Conservation (phyloP, 1,140 invertebrate species). For the Arctopsyche grandis region DNA sequence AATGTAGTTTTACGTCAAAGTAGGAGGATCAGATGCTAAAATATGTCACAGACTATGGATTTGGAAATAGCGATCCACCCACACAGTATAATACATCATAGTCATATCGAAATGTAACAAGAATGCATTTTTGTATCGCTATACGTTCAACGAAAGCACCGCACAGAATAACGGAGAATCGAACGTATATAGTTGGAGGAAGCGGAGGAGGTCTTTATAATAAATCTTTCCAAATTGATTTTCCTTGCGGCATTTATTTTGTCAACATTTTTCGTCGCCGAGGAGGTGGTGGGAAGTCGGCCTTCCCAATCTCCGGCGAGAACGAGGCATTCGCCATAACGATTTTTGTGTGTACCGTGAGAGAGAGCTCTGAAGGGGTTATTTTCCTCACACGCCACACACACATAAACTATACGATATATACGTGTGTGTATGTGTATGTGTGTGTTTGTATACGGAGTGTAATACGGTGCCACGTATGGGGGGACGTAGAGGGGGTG, state of each 20-base stretch:
- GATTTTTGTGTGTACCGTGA: constrained; percentile 23
- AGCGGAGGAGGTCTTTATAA: not conserved
- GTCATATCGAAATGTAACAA: no score
- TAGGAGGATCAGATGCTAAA: no score
- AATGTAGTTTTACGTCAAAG: no score
- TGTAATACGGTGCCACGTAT: not conserved
- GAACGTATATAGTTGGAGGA: not conserved
- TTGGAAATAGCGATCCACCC: no score
- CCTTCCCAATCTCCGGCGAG: constrained; percentile 38
- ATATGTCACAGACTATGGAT: no score
- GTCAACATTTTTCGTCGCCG: constrained; percentile 33
- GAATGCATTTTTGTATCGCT: no score
- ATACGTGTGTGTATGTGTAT: not conserved
- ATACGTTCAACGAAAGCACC: no score
- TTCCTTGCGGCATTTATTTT: constrained; percentile 32
- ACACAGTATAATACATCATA: no score
- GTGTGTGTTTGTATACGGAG: not conserved
- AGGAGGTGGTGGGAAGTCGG: not conserved
- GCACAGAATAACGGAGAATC: no score
- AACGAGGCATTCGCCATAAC: constrained; percentile 17
- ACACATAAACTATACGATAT: not conserved
- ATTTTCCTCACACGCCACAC: constrained; percentile 15
- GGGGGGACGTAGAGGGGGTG: not conserved
- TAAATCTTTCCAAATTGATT: constrained; percentile 40
- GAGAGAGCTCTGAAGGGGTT: not conserved